phyloP scores from a whole-genome alignment of 2,888 invertebrate species.

The Chrysolina haemoptera region DNA sequence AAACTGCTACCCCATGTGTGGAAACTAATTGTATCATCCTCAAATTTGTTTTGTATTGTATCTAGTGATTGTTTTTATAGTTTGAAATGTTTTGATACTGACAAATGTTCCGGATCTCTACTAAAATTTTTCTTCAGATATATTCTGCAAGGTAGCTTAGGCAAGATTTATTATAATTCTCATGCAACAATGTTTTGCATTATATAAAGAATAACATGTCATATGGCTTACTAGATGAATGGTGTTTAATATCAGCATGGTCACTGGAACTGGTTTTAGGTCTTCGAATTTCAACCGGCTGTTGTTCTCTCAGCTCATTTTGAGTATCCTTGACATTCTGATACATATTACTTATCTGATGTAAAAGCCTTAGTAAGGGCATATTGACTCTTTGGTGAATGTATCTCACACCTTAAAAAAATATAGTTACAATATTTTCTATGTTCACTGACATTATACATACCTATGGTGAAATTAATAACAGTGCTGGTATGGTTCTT shows the following conservation, averaged over 20 bases:
- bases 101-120: too few species aligned
- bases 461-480: conserved; percentile 83
- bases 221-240: conserved; percentile 73
- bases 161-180: too few species aligned
- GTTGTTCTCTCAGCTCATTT: conserved; percentile 87
- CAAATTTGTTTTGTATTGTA: too few species aligned
- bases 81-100: too few species aligned
- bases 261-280: conserved; percentile 67
- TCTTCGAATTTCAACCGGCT: conserved; percentile 68
- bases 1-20: too few species aligned
- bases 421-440: conserved; percentile 14
- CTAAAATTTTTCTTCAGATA: too few species aligned
- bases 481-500: conserved; percentile 94
- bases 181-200: not conserved
- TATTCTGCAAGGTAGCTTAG: too few species aligned
- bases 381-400: conserved; percentile 98
- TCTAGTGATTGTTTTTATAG: too few species aligned
- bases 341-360: conserved; percentile 98
- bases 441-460: conserved; percentile 20
- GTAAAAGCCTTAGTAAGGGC: conserved; percentile 91
- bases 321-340: conserved; percentile 97
- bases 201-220: not conserved
- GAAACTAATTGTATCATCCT: too few species aligned
- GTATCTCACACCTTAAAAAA: conserved; percentile 82
- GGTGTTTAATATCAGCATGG: conserved; percentile 73